Evolutionary conservation across 2,888 invertebrate genomes (phyloP).

Genomic region (Xiphydria camelus): DNA sequence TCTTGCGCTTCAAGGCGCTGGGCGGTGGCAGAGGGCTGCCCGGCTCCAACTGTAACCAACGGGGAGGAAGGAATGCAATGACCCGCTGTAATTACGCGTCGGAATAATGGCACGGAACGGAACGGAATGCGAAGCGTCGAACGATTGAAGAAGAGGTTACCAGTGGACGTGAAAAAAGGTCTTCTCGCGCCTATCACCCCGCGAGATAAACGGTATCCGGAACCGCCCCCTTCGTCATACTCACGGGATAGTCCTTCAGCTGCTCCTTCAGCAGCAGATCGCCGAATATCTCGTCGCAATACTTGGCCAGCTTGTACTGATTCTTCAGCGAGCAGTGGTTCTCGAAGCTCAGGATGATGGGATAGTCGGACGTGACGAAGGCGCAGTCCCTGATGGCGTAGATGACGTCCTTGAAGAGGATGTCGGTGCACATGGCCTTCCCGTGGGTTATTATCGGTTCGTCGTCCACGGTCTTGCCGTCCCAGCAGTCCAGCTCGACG

Average conservation of each 20-base stretch:
- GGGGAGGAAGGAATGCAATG: too few relatives aligned
- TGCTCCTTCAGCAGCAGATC: constrained; percentile 67
- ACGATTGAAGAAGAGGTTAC: too few relatives aligned
- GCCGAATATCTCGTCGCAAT: constrained; percentile 72
- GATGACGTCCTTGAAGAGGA: constrained; percentile 66
- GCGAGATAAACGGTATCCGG: too few relatives aligned
- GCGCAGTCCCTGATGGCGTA: constrained; percentile 70
- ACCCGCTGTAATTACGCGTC: too few relatives aligned
- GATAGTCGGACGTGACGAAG: constrained; percentile 70
- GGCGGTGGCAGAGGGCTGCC: constrained; percentile 68
- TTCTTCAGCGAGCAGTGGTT: constrained; percentile 70
- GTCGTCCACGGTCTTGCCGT: constrained; percentile 68
- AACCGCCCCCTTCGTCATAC: too few relatives aligned
- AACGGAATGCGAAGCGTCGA: too few relatives aligned
- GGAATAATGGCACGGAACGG: too few relatives aligned
- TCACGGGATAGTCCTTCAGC: constrained; percentile 64
- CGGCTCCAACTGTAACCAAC: constrained; percentile 62
- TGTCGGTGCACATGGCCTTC: constrained; percentile 76
- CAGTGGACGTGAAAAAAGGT: too few relatives aligned
- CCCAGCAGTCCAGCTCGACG: constrained; percentile 74
- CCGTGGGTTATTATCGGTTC: constrained; percentile 77
- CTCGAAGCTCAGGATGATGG: constrained; percentile 71
- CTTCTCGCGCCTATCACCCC: too few relatives aligned
- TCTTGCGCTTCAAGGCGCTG: constrained; percentile 66
- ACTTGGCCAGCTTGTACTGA: constrained; percentile 71